Percentiles rank a stretch among this genome's conserved stretches.
These are phyloP conservation scores for Fundulus diaphanus DNA, from an alignment of 2,797 vertebrate species.

Conservation along the genomic window DNA sequence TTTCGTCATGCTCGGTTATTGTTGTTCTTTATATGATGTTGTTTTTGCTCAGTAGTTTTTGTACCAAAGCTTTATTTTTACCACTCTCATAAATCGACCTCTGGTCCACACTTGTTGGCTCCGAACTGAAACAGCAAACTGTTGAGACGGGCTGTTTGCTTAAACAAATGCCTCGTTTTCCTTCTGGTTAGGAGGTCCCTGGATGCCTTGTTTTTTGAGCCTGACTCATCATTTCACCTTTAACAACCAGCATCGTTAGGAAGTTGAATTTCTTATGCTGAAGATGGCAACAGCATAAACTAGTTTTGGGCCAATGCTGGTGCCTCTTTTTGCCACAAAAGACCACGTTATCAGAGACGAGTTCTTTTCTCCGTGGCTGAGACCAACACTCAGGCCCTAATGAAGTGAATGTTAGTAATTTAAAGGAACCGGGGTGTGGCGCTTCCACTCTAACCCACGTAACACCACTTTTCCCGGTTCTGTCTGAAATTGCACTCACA, in stretches of 20 bases:
- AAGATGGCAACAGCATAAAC: constrained; percentile 31
- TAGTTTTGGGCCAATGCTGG: constrained; percentile 39
- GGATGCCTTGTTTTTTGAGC: constrained; percentile 41
- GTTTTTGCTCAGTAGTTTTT: constrained; percentile 35
- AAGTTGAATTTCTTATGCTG: constrained; percentile 45
- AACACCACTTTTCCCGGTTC: constrained; percentile 55
- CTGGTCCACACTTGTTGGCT: background rate
- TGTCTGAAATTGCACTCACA: constrained; percentile 69
- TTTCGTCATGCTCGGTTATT: constrained; percentile 9
- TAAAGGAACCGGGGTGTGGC: constrained; percentile 70
- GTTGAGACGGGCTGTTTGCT: constrained; percentile 20
- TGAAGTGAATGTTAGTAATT: constrained; percentile 67
- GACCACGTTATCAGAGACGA: constrained; percentile 66
- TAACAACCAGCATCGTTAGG: constrained; percentile 64
- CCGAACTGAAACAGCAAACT: constrained; percentile 19
- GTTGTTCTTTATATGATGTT: constrained; percentile 41
- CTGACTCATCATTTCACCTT: constrained; percentile 71
- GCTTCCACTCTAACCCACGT: constrained; percentile 65
- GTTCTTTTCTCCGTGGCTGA: constrained; percentile 56
- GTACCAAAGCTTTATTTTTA: constrained; percentile 7
- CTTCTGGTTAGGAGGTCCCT: constrained; percentile 20
- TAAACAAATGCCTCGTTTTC: constrained; percentile 35
- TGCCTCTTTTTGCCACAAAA: constrained; percentile 49
- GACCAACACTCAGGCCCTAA: constrained; percentile 60
- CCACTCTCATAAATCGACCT: constrained; percentile 30